phyloP scores from a whole-genome alignment of 2,888 invertebrate species.

The Cacoxenus indagator region DNA sequence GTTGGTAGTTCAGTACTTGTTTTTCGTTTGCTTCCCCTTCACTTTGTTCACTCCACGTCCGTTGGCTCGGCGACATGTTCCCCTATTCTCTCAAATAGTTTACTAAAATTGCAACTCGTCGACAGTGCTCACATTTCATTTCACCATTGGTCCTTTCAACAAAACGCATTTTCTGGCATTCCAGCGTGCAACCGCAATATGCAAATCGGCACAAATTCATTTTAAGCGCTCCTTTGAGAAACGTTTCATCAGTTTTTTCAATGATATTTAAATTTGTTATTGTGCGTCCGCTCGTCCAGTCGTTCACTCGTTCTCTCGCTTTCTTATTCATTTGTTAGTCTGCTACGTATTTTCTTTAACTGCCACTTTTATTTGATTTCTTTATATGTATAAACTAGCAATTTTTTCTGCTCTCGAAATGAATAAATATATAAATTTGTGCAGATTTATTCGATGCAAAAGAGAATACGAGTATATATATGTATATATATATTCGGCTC shows the following conservation, averaged over 20 bases:
- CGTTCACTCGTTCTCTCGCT: neutral
- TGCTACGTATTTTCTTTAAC: neutral
- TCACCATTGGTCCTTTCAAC: too few species aligned
- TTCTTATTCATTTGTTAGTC: too few species aligned
- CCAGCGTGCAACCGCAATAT: conserved; percentile 27
- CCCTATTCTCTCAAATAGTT: too few species aligned
- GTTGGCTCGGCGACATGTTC: too few species aligned
- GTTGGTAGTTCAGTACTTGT: too few species aligned
- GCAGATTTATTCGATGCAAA: conserved; percentile 7
- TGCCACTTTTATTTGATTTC: conserved; percentile 19
- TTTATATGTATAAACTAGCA: conserved; percentile 13
- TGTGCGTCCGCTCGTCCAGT: neutral
- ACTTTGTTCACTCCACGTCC: too few species aligned
- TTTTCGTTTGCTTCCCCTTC: too few species aligned
- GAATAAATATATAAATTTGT: conserved; percentile 12
- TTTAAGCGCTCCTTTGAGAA: conserved; percentile 37
- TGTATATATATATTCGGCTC: too few species aligned
- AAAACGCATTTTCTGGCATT: neutral
- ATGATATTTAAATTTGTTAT: conserved; percentile 14
- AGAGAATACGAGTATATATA: too few species aligned
- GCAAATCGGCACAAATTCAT: conserved; percentile 37
- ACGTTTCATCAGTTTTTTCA: conserved; percentile 30
- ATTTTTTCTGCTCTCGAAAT: neutral
- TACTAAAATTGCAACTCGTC: too few species aligned
- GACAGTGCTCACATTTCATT: too few species aligned